Base-by-base conservation (phyloP, 2,113 vertebrate genomes). In the Poecile atricapillus region DNA sequence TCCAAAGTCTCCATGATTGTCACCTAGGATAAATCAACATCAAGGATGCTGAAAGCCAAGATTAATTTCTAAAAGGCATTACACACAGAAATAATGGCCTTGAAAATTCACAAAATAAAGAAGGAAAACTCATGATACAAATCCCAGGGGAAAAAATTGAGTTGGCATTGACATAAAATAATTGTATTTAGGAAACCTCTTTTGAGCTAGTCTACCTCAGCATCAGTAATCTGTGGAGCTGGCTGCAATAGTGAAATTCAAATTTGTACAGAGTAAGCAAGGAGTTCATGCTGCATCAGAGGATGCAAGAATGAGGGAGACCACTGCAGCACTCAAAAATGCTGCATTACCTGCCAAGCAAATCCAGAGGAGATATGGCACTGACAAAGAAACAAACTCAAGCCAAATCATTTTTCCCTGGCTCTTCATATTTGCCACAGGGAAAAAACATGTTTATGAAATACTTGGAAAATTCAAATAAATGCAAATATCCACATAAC, bases 1-100 rank as follows among this genome's bases (percentile, higher is more conserved):
- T 87, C 50, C 70, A 87, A 75, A 76, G 16, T 35, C 58, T 46
- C 62, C 23, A 19, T 24, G 11, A 89, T 20, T 71, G 37, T 59
- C 65, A 82, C 23, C 70, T 49, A 84, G 35, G 37, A 76, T 76
- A 94, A 91, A 87, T 76, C 77, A 87, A 35, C 77, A 53, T 39
- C n/a, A 43, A 50, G 28, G 63, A 69, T 35, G 19, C 25, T 69
- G 69, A 76, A 90, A 86, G 47, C 11, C 19, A 74, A 82, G 62
- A 58, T 75, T 78, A 76, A 94, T 82, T 95, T 84, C 60, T 70
- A 71, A 64, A 81, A 81, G 22, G 17, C 14, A 39, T 70, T 75
- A 78, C 24, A 22, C 17, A 81, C 23, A 71, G n/a, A 87, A 92
- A 70, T 12, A 69, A 6, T 16, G 19, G 20, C 63, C 21, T 67